A percentile compares a stretch with the other conserved stretches of the same genome.
Conservation (phyloP, 2,113 vertebrate species). For the Salvelinus fontinalis region DNA sequence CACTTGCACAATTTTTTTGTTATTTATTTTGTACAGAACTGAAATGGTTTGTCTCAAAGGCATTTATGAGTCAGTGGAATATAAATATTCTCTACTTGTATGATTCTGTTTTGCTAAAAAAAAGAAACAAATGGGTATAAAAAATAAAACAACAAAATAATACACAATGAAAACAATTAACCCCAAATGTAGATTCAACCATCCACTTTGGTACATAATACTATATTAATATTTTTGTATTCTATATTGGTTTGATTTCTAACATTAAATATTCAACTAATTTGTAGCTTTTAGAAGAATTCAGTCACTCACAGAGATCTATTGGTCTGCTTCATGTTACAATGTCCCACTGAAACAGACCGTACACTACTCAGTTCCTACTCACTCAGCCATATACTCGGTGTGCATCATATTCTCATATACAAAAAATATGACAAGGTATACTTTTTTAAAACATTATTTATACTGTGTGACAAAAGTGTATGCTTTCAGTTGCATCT, state of each 20-base stretch:
- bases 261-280: conserved; percentile 38
- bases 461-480: conserved; percentile 60
- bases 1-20: conserved; percentile 49
- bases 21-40: conserved; percentile 54
- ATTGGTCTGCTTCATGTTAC: conserved; percentile 55
- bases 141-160: conserved; percentile 62
- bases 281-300: conserved; percentile 61
- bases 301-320: conserved; percentile 64
- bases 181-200: neutral
- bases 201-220: no score
- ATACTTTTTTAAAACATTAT: conserved; percentile 61
- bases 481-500: conserved; percentile 30
- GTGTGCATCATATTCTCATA: conserved; percentile 53
- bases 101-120: conserved; percentile 66
- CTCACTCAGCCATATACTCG: conserved; percentile 56
- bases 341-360: conserved; percentile 56
- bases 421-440: conserved; percentile 64
- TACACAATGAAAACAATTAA: conserved; percentile 39
- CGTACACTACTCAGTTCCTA: conserved; percentile 55
- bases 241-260: conserved; percentile 49
- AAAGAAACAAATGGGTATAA: conserved; percentile 57
- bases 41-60: conserved; percentile 14
- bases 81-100: conserved; percentile 51
- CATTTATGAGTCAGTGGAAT: conserved; percentile 20
- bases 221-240: conserved; percentile 37